Percentiles rank a stretch among this genome's conserved stretches.
phyloP scores from a whole-genome alignment of 1,140 invertebrate genomes.

The Ips nitidus region DNA sequence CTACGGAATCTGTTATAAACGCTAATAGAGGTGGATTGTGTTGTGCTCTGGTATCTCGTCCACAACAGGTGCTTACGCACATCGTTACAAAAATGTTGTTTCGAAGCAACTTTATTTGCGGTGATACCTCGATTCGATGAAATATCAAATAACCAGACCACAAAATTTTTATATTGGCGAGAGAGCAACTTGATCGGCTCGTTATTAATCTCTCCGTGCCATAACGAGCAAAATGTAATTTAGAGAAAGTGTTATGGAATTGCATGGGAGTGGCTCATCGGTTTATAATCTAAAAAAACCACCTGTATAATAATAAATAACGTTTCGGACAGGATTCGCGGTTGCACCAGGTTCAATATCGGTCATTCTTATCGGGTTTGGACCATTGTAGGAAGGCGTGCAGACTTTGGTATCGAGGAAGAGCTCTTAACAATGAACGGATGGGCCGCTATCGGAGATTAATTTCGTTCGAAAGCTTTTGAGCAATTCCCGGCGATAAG shows the following conservation, averaged over 20 bases:
- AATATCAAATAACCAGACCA: too few species aligned
- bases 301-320: constrained; percentile 2
- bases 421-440: not conserved
- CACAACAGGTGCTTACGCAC: too few species aligned
- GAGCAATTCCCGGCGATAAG: not conserved
- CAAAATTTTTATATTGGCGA: too few species aligned
- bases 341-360: not conserved
- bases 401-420: not conserved
- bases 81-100: too few species aligned
- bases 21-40: too few species aligned
- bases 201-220: not conserved
- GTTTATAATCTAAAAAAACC: not conserved
- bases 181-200: too few species aligned
- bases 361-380: not conserved
- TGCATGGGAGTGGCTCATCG: constrained; percentile 5
- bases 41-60: too few species aligned
- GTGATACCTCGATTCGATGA: too few species aligned
- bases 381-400: not conserved
- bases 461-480: constrained; percentile 2
- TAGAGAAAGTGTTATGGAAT: constrained; percentile 11
- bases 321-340: not conserved
- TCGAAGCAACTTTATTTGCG: too few species aligned
- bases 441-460: not conserved
- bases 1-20: too few species aligned
- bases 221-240: constrained; percentile 9